phyloP scores from a whole-genome alignment of 2,797 vertebrate genomes.

The Peromyscus attwateri region DNA sequence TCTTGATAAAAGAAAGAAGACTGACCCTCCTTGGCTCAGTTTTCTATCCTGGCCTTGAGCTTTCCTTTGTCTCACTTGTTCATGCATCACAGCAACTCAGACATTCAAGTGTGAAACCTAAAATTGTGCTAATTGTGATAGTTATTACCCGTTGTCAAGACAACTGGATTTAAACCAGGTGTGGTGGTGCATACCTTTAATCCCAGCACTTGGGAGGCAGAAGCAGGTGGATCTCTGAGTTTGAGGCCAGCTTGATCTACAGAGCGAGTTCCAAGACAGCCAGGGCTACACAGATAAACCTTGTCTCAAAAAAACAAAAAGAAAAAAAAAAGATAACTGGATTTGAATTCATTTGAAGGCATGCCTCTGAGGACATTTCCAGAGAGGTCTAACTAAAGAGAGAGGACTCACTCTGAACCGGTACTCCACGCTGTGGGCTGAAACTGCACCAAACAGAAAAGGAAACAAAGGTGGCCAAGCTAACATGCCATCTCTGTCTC shows the following conservation, averaged over 20 bases:
- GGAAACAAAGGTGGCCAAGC: not conserved
- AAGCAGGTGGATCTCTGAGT: not conserved
- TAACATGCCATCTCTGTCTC: rapidly evolving
- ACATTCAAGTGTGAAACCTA: not conserved
- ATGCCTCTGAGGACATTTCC: not conserved
- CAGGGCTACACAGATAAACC: not conserved
- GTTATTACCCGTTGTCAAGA: not conserved
- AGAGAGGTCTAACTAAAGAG: not conserved
- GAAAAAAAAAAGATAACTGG: not conserved
- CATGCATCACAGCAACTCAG: not conserved
- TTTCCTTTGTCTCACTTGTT: not conserved
- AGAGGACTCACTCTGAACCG: not conserved
- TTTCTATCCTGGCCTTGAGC: not conserved
- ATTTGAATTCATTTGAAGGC: not conserved
- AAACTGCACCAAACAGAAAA: not conserved
- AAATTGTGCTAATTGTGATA: not conserved
- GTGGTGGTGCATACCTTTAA: not conserved
- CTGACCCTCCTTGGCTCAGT: rapidly evolving
- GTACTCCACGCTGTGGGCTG: not conserved
- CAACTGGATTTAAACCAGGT: not conserved
- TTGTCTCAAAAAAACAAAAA: not conserved
- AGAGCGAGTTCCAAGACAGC: not conserved
- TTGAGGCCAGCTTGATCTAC: not conserved
- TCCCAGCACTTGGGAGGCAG: not conserved
- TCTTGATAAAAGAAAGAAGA: not conserved